phyloP scores from a whole-genome alignment of 2,888 invertebrate genomes.

The Brachyptera risi region DNA sequence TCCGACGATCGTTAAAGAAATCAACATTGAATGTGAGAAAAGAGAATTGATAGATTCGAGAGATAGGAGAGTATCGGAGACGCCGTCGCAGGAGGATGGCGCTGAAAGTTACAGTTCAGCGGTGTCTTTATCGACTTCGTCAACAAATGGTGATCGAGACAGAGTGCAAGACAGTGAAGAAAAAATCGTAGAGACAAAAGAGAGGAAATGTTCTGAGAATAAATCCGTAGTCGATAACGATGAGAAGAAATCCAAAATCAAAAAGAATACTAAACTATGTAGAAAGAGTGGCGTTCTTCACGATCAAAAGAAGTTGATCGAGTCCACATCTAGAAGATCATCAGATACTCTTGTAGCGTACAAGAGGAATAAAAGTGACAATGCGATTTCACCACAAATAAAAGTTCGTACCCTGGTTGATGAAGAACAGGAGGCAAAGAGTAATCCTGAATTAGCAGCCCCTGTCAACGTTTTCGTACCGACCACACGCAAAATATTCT shows the following conservation, averaged over 20 bases:
- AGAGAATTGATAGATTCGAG: too few species aligned
- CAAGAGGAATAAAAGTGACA: too few species aligned
- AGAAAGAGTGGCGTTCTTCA: too few species aligned
- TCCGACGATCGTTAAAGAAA: neutral
- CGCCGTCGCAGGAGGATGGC: neutral
- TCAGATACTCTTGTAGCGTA: slow-evolving; percentile 27
- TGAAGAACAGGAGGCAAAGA: neutral
- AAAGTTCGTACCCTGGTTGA: too few species aligned
- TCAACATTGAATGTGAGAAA: too few species aligned
- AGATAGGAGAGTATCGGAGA: neutral
- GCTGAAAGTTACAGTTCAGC: slow-evolving; percentile 19
- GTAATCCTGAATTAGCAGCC: neutral
- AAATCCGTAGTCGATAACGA: too few species aligned
- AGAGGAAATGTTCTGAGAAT: too few species aligned
- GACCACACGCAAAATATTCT: slow-evolving; percentile 75
- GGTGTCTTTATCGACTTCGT: slow-evolving; percentile 14
- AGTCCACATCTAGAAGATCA: slow-evolving; percentile 9
- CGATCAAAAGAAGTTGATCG: too few species aligned
- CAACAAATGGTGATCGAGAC: slow-evolving; percentile 11
- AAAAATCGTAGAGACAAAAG: neutral
- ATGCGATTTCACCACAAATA: too few species aligned
- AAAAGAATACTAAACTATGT: too few species aligned
- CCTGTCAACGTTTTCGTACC: slow-evolving; percentile 67
- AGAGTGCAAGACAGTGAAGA: neutral
- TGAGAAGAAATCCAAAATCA: too few species aligned